phyloP scores from a whole-genome alignment of 2,888 invertebrate genomes.

The Omphaloscelis lunosa region DNA sequence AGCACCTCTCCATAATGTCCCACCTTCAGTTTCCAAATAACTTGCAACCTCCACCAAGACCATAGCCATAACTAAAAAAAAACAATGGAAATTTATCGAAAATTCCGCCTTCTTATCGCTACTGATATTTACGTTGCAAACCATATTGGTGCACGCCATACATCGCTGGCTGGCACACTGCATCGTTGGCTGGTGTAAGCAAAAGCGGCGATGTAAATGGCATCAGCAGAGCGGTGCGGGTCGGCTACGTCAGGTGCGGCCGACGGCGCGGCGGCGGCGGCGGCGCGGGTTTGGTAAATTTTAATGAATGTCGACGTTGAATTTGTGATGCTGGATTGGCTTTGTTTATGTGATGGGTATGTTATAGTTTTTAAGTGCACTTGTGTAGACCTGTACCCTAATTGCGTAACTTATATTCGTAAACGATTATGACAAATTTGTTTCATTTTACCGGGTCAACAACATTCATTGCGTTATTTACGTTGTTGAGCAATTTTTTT shows the following conservation, averaged over 20 bases:
- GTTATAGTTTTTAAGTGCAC: not conserved
- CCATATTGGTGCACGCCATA: constrained; percentile 24
- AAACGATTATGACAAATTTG: no score
- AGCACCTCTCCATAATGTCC: not conserved
- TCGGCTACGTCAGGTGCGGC: constrained; percentile 72
- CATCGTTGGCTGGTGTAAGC: constrained; percentile 25
- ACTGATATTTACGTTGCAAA: not conserved
- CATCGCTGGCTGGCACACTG: constrained; percentile 38
- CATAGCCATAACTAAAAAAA: constrained; percentile 21
- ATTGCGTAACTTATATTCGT: no score
- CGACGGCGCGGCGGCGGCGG: constrained; percentile 75
- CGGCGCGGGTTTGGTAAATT: constrained; percentile 76
- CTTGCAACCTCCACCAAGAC: constrained; percentile 4
- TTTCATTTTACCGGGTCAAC: no score
- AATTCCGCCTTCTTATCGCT: constrained; percentile 28
- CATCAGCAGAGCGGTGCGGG: constrained; percentile 57
- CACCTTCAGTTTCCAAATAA: not conserved
- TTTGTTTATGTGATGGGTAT: not conserved
- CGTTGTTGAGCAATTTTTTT: no score
- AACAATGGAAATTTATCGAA: constrained; percentile 57
- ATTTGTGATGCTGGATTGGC: constrained; percentile 74
- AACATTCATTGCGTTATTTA: no score
- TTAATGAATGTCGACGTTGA: constrained; percentile 84
- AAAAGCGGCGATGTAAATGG: constrained; percentile 69
- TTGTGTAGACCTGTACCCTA: no score